Evolutionary conservation across 2,888 invertebrate species (phyloP).

Genomic region (Eristalinus sepulchralis): DNA sequence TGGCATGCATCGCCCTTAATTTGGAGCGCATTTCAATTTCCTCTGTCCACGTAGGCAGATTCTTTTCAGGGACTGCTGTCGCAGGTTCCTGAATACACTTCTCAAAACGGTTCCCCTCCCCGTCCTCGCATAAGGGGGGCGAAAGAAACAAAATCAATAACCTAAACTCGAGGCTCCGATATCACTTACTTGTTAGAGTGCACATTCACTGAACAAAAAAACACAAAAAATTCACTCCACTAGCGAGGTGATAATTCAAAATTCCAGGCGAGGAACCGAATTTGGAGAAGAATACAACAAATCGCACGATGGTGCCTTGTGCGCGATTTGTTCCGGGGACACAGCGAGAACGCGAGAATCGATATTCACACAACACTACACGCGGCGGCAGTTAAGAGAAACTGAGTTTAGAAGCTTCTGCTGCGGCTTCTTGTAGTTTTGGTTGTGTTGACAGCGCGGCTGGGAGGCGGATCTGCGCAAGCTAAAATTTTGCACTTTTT

Average conservation of each 20-base stretch:
- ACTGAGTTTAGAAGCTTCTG: slow-evolving; percentile 21
- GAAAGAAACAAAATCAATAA: slow-evolving; percentile 18
- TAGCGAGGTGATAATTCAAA: not conserved
- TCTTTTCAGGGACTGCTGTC: too few species aligned
- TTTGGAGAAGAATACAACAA: not conserved
- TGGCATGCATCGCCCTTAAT: not conserved
- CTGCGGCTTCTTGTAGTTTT: slow-evolving; percentile 25
- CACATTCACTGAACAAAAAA: not conserved
- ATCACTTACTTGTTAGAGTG: slow-evolving; percentile 23
- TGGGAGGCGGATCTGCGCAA: not conserved
- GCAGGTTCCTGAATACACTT: not conserved
- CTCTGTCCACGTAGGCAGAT: not conserved
- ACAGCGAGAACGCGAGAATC: not conserved
- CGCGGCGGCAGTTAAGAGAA: slow-evolving; percentile 32
- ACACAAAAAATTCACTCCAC: not conserved
- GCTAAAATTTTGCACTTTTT: not conserved
- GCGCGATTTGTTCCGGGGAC: not conserved
- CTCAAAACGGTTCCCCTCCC: not conserved
- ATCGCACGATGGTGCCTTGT: not conserved
- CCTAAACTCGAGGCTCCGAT: not conserved
- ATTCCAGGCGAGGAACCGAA: not conserved
- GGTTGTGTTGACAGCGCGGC: not conserved
- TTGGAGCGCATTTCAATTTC: not conserved
- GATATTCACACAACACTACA: slow-evolving; percentile 18
- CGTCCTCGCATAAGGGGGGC: not conserved